Percentiles rank a stretch among this genome's conserved stretches.
phyloP scores from a whole-genome alignment of 2,797 vertebrate species.

The Chaenodraco wilsoni region DNA sequence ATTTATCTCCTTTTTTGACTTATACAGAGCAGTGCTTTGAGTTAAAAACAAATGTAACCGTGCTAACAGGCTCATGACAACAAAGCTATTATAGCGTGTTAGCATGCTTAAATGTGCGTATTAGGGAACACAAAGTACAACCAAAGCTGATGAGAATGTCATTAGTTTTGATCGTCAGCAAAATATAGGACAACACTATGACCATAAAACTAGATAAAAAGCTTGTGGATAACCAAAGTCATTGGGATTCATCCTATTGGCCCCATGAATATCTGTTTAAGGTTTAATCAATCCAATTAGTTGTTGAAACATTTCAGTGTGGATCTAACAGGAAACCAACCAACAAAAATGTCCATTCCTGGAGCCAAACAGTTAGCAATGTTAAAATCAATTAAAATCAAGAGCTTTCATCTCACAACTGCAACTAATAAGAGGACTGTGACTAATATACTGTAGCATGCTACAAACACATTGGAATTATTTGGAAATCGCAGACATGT shows the following conservation, averaged over 20 bases:
- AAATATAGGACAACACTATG: neutral
- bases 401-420: slow-evolving; percentile 2
- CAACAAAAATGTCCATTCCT: too few species aligned
- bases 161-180: neutral
- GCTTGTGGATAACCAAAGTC: neutral
- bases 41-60: neutral
- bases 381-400: neutral
- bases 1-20: too few species aligned
- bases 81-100: neutral
- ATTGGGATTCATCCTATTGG: neutral
- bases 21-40: slow-evolving; percentile 1
- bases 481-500: slow-evolving; percentile 2
- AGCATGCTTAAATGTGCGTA: neutral
- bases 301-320: neutral
- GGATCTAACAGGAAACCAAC: neutral
- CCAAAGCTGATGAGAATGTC: neutral
- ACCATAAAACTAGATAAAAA: neutral
- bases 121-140: neutral
- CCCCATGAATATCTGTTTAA: neutral
- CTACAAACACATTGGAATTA: neutral
- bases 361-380: neutral
- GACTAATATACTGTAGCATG: neutral
- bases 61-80: neutral
- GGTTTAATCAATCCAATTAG: neutral
- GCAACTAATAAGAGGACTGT: neutral